Percentiles rank a stretch among this genome's conserved stretches.
Evolutionary conservation across 2,797 vertebrate species (phyloP).

Genomic region (Danio albolineatus): DNA sequence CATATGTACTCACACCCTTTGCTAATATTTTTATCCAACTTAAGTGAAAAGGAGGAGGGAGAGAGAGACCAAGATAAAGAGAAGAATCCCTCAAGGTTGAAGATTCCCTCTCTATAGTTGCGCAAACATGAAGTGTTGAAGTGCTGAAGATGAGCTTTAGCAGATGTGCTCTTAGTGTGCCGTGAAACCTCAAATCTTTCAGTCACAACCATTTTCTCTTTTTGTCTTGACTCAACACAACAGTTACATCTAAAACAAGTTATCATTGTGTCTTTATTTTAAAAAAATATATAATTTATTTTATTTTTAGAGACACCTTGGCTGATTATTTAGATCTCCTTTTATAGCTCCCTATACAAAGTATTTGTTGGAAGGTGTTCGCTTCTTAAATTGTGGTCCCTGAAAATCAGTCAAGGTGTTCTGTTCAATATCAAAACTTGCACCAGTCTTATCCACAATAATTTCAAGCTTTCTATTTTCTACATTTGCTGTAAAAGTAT

Average conservation of each 20-base stretch:
- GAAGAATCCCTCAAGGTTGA: constrained; percentile 47
- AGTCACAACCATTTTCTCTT: constrained; percentile 57
- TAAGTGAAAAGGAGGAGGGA: constrained; percentile 23
- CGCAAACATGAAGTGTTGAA: constrained; percentile 64
- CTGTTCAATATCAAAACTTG: constrained; percentile 14
- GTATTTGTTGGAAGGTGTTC: constrained; percentile 5
- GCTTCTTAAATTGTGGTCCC: constrained; percentile 4
- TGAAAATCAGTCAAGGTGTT: constrained; percentile 11
- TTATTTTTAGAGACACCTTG: too few species aligned
- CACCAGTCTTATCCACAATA: neutral
- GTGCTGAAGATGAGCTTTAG: constrained; percentile 73
- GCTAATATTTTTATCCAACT: constrained; percentile 50
- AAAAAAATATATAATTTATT: too few species aligned
- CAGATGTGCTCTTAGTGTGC: constrained; percentile 73
- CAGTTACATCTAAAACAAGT: constrained; percentile 27
- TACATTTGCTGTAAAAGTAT: constrained; percentile 71
- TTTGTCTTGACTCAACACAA: constrained; percentile 47
- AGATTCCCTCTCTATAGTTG: constrained; percentile 56
- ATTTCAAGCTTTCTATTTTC: neutral
- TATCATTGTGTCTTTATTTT: neutral
- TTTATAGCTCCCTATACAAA: constrained; percentile 29
- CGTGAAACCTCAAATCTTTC: constrained; percentile 50
- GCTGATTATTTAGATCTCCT: constrained; percentile 29
- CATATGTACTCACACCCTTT: constrained; percentile 48
- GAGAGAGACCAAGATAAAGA: constrained; percentile 53